Conservation (phyloP, 2,797 vertebrate species). For the Neopelma chrysocephalum region DNA sequence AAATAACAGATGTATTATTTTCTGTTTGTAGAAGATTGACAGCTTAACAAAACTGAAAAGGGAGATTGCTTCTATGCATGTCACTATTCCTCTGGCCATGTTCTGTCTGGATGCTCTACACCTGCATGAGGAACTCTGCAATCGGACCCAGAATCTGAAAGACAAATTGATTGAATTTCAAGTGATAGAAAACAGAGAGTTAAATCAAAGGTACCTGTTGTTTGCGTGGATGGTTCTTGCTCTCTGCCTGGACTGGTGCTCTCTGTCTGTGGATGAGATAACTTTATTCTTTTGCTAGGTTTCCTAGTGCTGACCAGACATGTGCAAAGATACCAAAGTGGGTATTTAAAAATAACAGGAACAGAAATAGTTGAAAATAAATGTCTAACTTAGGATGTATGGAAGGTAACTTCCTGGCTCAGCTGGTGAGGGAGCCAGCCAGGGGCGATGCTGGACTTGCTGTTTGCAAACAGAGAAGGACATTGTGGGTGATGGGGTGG, state of each 20-base stretch:
- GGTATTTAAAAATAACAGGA: neutral
- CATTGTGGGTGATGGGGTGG: neutral
- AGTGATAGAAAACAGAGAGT: slow-evolving; percentile 82
- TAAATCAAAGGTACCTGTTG: slow-evolving; percentile 81
- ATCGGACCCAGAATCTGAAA: slow-evolving; percentile 77
- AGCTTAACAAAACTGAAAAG: slow-evolving; percentile 74
- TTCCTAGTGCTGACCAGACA: neutral
- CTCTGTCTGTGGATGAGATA: neutral
- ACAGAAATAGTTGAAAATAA: neutral
- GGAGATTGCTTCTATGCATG: slow-evolving; percentile 83
- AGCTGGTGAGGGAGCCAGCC: neutral
- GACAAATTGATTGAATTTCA: slow-evolving; percentile 80
- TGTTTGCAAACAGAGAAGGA: neutral
- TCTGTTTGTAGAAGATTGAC: slow-evolving; percentile 81
- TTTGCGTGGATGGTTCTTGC: neutral
- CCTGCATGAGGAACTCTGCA: slow-evolving; percentile 85
- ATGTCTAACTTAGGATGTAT: neutral
- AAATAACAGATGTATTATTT: neutral
- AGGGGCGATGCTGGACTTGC: neutral
- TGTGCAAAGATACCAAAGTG: neutral
- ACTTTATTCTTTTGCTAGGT: neutral
- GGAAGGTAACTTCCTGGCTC: neutral
- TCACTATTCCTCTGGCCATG: slow-evolving; percentile 85
- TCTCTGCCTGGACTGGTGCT: neutral
- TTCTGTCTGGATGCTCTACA: slow-evolving; percentile 84